Base-by-base conservation (phyloP, 2,113 vertebrate genomes). In the Otis tarda region DNA sequence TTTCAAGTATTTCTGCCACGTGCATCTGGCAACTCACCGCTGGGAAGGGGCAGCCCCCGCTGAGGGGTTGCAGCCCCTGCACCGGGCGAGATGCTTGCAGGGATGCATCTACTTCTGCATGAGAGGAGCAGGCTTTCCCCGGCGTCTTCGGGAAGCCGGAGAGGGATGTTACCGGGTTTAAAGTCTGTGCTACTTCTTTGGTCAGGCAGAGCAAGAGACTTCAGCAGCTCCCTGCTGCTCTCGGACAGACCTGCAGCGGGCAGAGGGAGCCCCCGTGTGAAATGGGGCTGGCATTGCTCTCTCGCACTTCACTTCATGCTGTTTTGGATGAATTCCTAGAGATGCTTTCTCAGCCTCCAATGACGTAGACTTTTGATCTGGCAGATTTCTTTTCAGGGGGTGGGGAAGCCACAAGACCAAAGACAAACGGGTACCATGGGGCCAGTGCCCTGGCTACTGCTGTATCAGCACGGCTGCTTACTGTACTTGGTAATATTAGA, bases 171-270 rank as follows among this genome's bases (percentile, higher is more conserved):
- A 13, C 3, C 2, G 45, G 69, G 61, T 31, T 88, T 43, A 49
- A 81, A 93, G 86, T 71, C 93, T 75, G 63, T 83, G 73, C 88
- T 97, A 65, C 94, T 96, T 98, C 97, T 98, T 98, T 97, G 97
- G 97, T 94, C 96, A 97, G 96, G 94, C 87, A 96, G 95, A 97
- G 94, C 87, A 57, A 57, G 90, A 89, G 71, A 41, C 30, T 6
- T 23, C 85, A 87, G 90, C 71, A 96, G 95, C 95, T 90, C 81
- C 61, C 91, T 83, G 93, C 95, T 90, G 89, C 87, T 86, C 93
- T 76, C 12, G 4, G 80, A 87, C 83, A 92, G 75, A 77, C 85
- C 43, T 21, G 63, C 70, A 43, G 83, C 0, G 0, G 76, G 77
- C 74, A 85, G 64, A 74, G 67, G 47, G 70, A 84, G 50, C 24